These are phyloP conservation scores for Drosophila seclusa DNA, from an alignment of 2,888 invertebrate genomes.

Conservation along the genomic window DNA sequence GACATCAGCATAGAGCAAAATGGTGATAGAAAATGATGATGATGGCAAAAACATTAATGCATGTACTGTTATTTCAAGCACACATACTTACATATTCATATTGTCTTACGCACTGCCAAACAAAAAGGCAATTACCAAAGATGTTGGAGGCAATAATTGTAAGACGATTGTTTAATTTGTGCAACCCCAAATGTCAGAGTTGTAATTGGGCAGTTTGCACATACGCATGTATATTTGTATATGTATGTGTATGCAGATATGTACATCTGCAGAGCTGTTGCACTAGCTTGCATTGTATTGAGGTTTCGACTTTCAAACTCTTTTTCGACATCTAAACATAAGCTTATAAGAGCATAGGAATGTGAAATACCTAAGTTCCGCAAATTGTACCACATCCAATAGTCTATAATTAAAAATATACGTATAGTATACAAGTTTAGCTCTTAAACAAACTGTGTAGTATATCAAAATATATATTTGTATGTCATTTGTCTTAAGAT, in stretches of 20 bases:
- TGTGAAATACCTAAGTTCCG: neutral
- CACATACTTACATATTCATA: neutral
- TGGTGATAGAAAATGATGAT: neutral
- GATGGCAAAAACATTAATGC: slow-evolving; percentile 4
- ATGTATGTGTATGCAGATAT: neutral
- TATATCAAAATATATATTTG: too few species aligned
- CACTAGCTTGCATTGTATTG: neutral
- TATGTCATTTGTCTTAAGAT: neutral
- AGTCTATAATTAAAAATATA: neutral
- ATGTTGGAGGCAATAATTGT: neutral
- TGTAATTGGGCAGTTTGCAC: neutral
- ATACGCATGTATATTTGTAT: too few species aligned
- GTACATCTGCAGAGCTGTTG: neutral
- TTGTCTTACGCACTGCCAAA: neutral
- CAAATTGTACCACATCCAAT: neutral
- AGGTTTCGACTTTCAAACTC: neutral
- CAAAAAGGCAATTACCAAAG: slow-evolving; percentile 11
- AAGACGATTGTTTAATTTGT: slow-evolving; percentile 2
- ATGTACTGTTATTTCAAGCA: neutral
- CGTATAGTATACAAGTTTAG: neutral
- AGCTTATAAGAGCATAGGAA: neutral
- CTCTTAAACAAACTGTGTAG: neutral
- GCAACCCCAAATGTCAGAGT: neutral
- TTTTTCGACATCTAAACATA: neutral
- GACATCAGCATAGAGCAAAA: neutral